Base-by-base conservation (phyloP, 2,888 invertebrate genomes). In the Lacanobia oleracea region DNA sequence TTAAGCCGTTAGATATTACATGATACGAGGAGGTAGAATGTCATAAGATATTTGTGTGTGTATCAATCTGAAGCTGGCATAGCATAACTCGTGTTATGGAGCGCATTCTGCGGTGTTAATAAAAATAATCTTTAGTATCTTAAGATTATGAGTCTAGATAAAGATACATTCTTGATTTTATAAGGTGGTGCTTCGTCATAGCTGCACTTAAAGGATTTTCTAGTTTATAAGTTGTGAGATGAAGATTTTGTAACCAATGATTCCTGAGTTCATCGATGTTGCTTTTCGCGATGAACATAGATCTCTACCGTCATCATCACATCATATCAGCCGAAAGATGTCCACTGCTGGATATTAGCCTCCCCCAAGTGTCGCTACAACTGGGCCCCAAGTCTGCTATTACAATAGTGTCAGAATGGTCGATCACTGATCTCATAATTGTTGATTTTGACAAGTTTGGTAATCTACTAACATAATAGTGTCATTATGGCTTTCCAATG, bases 1-100 rank as follows among this genome's bases (percentile, higher is more conserved):
- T 85, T 86, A 86, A 85, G 85, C 84, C 83, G 86, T 85, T 85
- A 85, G 77, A 72, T 81, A 79, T 81, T 75, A 77, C 74, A 81
- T 86, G 84, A 86, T 84, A 86, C 72, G 60, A 70, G 66, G 51
- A 75, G 72, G 51, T 71, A 81, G 83, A 77, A 85, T 86, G 85
- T 81, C 76, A 76, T 65, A 76, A 85, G 76, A 79, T 83, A 85
- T 85, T 82, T 77, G 79, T 65, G 63, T 18, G 70, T 76, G 66
- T 76, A 83, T 81, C 77, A 79, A 81, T 79, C 79, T 78, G 18
- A 77, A 33, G 33, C 33, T 33, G 6, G 33, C 33, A 84, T 79
- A 64, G 64, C 73, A 77, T 83, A 79, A 66, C 62, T 75, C 48
- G 54, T 56, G 53, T 72, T 86, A 84, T 81, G 79, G 81, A 75